phyloP scores from a whole-genome alignment of 2,797 vertebrate genomes.

The Numenius phaeopus region DNA sequence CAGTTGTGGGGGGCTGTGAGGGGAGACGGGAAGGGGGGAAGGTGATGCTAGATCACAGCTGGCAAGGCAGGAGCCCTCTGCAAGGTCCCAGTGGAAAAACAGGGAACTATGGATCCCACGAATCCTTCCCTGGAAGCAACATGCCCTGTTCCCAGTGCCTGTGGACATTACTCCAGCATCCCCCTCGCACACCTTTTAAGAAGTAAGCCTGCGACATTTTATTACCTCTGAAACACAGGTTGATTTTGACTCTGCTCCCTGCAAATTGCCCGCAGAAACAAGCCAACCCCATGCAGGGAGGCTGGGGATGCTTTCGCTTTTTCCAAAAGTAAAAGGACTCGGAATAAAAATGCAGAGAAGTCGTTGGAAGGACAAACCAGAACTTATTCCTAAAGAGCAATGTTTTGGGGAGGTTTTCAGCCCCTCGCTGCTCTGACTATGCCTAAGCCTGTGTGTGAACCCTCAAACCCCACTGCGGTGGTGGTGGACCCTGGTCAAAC shows the following conservation, averaged over 20 bases:
- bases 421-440: neutral
- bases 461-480: accelerated
- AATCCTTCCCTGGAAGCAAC: neutral
- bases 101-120: accelerated
- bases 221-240: neutral
- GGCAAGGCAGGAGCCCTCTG: neutral
- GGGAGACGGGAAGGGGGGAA: neutral
- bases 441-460: neutral
- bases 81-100: neutral
- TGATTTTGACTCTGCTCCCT: neutral
- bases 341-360: neutral
- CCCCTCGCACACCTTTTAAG: neutral
- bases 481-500: neutral
- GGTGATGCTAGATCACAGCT: accelerated
- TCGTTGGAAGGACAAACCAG: neutral
- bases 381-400: too few species aligned
- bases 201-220: neutral
- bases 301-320: neutral
- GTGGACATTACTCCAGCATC: neutral
- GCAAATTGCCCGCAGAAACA: neutral
- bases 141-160: accelerated
- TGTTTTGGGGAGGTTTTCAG: neutral
- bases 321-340: neutral
- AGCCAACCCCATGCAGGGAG: neutral
- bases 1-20: accelerated